These are phyloP conservation scores for Diploptera punctata DNA, from an alignment of 2,888 invertebrate genomes.

Conservation along the genomic window DNA sequence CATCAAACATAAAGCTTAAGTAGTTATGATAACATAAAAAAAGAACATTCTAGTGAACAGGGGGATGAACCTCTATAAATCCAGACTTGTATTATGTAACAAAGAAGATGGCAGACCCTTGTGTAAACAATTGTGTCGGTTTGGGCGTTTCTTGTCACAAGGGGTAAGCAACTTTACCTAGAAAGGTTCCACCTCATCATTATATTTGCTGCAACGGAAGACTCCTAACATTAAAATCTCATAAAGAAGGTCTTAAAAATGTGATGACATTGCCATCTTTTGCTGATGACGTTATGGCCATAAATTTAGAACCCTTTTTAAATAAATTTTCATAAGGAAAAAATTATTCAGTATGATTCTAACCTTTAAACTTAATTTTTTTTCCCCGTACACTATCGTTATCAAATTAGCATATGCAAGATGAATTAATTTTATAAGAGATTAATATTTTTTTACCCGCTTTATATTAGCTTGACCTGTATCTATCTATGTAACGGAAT, in stretches of 20 bases:
- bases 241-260: not conserved
- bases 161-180: not conserved
- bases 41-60: slow-evolving; percentile 14
- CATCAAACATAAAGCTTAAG: slow-evolving; percentile 19
- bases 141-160: not conserved
- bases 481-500: too few relatives aligned
- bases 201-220: not conserved
- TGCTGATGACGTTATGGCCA: too few relatives aligned
- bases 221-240: not conserved
- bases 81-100: slow-evolving; percentile 10
- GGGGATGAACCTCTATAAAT: not conserved
- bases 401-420: too few relatives aligned
- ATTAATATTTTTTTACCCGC: too few relatives aligned
- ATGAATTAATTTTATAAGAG: too few relatives aligned
- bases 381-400: too few relatives aligned
- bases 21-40: slow-evolving; percentile 19
- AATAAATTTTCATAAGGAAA: too few relatives aligned
- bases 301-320: too few relatives aligned
- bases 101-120: not conserved
- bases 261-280: not conserved
- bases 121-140: not conserved
- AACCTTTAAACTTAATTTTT: too few relatives aligned
- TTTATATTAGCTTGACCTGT: too few relatives aligned
- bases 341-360: too few relatives aligned
- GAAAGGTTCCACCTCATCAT: too few relatives aligned